Evolutionary conservation across 2,888 invertebrate genomes (phyloP).

Genomic region (Drosophila koepferae): DNA sequence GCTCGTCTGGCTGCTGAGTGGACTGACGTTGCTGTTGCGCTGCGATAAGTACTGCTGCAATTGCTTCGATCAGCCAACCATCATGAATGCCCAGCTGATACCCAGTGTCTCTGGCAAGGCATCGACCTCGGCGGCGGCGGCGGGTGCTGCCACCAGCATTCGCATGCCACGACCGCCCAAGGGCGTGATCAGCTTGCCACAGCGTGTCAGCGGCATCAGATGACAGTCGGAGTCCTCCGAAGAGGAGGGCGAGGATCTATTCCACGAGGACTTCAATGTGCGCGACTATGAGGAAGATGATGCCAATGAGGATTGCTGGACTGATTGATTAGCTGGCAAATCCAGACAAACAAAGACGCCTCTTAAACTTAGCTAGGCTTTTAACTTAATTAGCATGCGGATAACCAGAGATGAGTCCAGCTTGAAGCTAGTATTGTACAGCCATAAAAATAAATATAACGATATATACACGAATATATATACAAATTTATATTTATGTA

Average conservation of each 20-base stretch:
- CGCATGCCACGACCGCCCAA: conserved; percentile 83
- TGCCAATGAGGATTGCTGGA: conserved; percentile 79
- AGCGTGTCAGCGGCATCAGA: conserved; percentile 80
- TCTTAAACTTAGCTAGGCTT: conserved; percentile 54
- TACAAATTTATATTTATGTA: conserved; percentile 24
- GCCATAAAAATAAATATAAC: conserved; percentile 7
- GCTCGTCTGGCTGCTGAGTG: conserved; percentile 82
- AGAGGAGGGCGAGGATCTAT: conserved; percentile 83
- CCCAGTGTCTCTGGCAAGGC: conserved; percentile 84
- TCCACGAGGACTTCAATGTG: conserved; percentile 84
- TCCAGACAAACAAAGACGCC: conserved; percentile 17
- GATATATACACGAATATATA: conserved; percentile 8
- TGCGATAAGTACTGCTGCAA: conserved; percentile 84
- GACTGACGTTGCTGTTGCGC: conserved; percentile 80
- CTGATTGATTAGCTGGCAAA: conserved; percentile 73
- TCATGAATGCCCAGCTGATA: conserved; percentile 81
- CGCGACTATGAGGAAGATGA: conserved; percentile 78
- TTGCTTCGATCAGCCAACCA: conserved; percentile 82
- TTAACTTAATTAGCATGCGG: conserved; percentile 28
- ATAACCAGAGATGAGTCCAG: conserved; percentile 15
- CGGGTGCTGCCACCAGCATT: conserved; percentile 79
- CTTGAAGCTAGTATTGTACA: conserved; percentile 57
- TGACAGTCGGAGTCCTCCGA: conserved; percentile 85
- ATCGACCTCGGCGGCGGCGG: conserved; percentile 27
- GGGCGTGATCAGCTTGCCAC: conserved; percentile 79